Conservation (phyloP, 2,797 vertebrate species). For the Steatocranus sp. region DNA sequence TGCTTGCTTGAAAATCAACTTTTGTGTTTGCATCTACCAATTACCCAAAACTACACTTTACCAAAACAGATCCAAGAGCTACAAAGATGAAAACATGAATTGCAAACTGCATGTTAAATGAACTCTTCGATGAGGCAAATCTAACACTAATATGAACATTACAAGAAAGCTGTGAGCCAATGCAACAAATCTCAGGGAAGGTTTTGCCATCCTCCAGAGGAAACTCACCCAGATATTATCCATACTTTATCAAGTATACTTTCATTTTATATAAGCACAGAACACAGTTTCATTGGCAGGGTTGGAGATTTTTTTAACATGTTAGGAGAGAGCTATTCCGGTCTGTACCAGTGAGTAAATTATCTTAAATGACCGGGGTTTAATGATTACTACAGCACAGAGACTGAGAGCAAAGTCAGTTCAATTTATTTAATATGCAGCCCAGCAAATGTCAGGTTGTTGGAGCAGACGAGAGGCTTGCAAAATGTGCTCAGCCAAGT, state of each 20-base stretch:
- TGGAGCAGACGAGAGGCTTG: neutral
- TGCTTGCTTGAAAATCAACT: conserved; percentile 45
- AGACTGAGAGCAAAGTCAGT: neutral
- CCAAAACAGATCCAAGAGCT: neutral
- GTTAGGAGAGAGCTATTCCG: neutral
- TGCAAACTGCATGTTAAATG: neutral
- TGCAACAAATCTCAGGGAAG: neutral
- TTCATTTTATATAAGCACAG: neutral
- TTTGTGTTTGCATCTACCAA: conserved; percentile 4
- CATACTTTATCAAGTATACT: neutral
- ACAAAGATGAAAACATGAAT: neutral
- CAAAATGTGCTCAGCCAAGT: neutral
- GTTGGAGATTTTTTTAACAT: neutral
- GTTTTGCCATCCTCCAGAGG: neutral
- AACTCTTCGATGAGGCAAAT: neutral
- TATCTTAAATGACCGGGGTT: neutral
- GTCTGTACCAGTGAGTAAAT: neutral
- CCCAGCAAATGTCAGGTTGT: neutral
- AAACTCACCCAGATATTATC: neutral
- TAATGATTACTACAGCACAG: neutral
- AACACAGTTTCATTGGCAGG: neutral
- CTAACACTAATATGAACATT: neutral
- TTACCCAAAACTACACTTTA: neutral
- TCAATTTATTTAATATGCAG: neutral
- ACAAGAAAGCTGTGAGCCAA: neutral